Evolutionary conservation across 2,113 vertebrate species (phyloP).

Genomic region (Pimephales promelas): DNA sequence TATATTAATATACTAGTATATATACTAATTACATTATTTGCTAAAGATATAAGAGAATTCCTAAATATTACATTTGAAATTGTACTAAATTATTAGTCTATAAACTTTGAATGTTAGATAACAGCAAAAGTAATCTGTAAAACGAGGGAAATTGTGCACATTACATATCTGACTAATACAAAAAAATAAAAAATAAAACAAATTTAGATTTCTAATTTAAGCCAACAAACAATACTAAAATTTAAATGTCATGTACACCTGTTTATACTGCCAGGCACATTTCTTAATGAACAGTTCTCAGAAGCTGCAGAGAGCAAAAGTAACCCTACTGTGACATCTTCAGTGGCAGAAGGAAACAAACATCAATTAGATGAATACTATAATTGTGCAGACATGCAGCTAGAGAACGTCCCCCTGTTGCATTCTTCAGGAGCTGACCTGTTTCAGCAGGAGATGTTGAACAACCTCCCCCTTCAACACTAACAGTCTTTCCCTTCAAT

Average conservation of each 20-base stretch:
- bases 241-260: not conserved
- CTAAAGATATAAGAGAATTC: no score
- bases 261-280: not conserved
- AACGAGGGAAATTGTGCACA: not conserved
- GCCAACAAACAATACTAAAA: no score
- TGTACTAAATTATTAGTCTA: not conserved
- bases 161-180: not conserved
- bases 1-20: no score
- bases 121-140: not conserved
- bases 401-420: constrained; percentile 44
- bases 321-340: constrained; percentile 51
- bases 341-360: constrained; percentile 57
- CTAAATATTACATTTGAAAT: not conserved
- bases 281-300: constrained; percentile 22
- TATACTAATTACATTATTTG: no score
- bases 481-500: constrained; percentile 8
- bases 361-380: constrained; percentile 53
- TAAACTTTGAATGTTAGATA: not conserved
- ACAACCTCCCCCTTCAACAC: constrained; percentile 35
- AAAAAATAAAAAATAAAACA: not conserved
- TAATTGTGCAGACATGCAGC: constrained; percentile 44
- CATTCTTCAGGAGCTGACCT: constrained; percentile 20
- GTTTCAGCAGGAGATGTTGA: constrained; percentile 27
- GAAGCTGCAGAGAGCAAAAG: not conserved
- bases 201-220: not conserved